Percentiles rank a stretch among this genome's conserved stretches.
These are phyloP conservation scores for Drosophila sproati DNA, from an alignment of 1,140 invertebrate species.

Conservation along the genomic window DNA sequence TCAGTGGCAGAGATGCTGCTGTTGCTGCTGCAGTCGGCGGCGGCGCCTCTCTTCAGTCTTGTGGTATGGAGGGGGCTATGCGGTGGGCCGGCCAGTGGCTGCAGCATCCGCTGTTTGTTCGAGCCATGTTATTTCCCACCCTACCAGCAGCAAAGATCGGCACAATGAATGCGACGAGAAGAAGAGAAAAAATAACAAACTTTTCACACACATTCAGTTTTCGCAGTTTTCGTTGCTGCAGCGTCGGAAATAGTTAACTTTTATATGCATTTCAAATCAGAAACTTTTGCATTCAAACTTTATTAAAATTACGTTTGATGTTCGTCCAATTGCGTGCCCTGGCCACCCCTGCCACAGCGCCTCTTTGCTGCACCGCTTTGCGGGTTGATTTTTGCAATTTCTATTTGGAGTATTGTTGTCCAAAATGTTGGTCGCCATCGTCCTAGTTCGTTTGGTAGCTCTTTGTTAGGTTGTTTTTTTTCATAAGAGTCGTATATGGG, in stretches of 20 bases:
- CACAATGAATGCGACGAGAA: constrained; percentile 46
- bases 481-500: neutral
- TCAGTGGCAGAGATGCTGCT: constrained; percentile 17
- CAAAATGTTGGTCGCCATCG: constrained; percentile 37
- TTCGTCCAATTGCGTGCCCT: constrained; percentile 45
- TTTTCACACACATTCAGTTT: constrained; percentile 69
- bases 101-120: constrained; percentile 69
- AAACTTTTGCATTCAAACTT: constrained; percentile 81
- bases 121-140: constrained; percentile 11
- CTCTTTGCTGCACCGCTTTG: neutral
- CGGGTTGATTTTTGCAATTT: constrained; percentile 40
- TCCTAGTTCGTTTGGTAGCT: constrained; percentile 25
- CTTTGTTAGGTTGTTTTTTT: constrained; percentile 19
- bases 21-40: neutral
- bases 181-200: constrained; percentile 32
- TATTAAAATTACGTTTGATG: constrained; percentile 79
- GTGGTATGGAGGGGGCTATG: constrained; percentile 5
- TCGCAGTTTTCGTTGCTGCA: constrained; percentile 43
- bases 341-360: neutral
- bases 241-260: constrained; percentile 80
- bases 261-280: constrained; percentile 80
- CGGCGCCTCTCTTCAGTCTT: constrained; percentile 58
- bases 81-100: constrained; percentile 17
- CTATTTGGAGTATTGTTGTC: constrained; percentile 35
- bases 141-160: constrained; percentile 37